These are phyloP conservation scores for Drosophila bocki DNA, from an alignment of 1,140 invertebrate genomes.

Conservation along the genomic window DNA sequence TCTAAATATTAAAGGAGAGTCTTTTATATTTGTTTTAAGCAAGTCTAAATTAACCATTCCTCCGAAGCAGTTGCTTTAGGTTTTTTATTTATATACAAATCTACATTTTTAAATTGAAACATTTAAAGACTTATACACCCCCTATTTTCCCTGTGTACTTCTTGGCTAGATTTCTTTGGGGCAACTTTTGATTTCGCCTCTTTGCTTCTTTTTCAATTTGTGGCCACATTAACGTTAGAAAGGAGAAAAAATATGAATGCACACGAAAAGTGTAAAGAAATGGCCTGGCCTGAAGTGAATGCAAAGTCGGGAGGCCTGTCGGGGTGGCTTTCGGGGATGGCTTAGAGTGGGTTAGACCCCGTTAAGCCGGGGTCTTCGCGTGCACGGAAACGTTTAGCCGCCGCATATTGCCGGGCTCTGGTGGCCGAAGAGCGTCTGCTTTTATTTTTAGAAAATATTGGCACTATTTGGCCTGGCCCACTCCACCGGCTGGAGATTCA, in stretches of 20 bases:
- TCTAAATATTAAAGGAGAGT: background rate
- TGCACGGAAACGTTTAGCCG: slow-evolving; percentile 80
- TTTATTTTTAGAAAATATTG: slow-evolving; percentile 83
- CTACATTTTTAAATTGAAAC: background rate
- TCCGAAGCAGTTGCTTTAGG: background rate
- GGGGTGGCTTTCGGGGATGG: background rate
- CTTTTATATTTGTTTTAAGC: background rate
- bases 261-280: slow-evolving; percentile 80
- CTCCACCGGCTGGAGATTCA: slow-evolving; percentile 25
- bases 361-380: slow-evolving; percentile 61
- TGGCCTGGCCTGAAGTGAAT: slow-evolving; percentile 58
- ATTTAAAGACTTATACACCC: background rate
- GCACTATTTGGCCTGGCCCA: slow-evolving; percentile 45
- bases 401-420: slow-evolving; percentile 70
- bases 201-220: slow-evolving; percentile 79
- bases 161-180: slow-evolving; percentile 30
- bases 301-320: slow-evolving; percentile 31
- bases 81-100: background rate
- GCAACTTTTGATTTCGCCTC: slow-evolving; percentile 63
- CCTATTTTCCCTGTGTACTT: background rate
- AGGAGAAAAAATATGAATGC: slow-evolving; percentile 70
- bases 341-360: slow-evolving; percentile 9
- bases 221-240: slow-evolving; percentile 82
- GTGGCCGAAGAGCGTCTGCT: slow-evolving; percentile 64
- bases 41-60: background rate